Base-by-base conservation (phyloP, 2,888 invertebrate genomes). In the Lacanobia wlatinum region DNA sequence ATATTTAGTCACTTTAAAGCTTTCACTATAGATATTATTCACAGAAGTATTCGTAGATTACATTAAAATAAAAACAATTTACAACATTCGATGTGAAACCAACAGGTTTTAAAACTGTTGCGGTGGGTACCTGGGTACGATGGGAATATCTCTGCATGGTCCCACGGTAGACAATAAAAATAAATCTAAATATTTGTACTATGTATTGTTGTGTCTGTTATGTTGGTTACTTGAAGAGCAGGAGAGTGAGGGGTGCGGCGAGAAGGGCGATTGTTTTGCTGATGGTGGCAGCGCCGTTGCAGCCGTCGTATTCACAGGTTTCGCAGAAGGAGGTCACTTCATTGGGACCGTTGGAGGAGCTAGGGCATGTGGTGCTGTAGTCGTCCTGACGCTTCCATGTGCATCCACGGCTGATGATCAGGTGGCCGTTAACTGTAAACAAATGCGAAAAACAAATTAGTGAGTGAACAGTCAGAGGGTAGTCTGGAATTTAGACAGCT, bases 271-370 rank as follows among this genome's bases (percentile, higher is more conserved):
- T 71, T 18, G 96, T 95, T 70, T 93, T 95, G 80, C 94, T 94
- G 60, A 96, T 86, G 16, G 95, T 90, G 4, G 95, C 90, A 4
- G 97, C 97, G 1, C 96, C 95, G 87, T 98, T 98, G 94, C 98
- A 98, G 4, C 97, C 97, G 82, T 98, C 97, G 46, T 96, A 96
- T 71, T 97, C 97, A 89, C 98, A 98, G 70, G 97, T 97, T 88
- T 97, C 97, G 85, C 98, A 98, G 93, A 96, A 97, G 60, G 96
- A 94, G 58, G 97, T 94, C 23, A 96, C 92, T 83, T 97, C 96
- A 83, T 97, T 95, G 66, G 93, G 93, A 2, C 96, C 94, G 73
- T 95, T 95, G 50, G 93, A 91, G 9, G 96, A 89, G 78, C 93
- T 94, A 3, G 96, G 93, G 80, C 97, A 97, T 16, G 92, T 91